Percentiles rank a stretch among this genome's conserved stretches.
phyloP scores from a whole-genome alignment of 2,113 vertebrate species.

The Lophotis ruficrista region DNA sequence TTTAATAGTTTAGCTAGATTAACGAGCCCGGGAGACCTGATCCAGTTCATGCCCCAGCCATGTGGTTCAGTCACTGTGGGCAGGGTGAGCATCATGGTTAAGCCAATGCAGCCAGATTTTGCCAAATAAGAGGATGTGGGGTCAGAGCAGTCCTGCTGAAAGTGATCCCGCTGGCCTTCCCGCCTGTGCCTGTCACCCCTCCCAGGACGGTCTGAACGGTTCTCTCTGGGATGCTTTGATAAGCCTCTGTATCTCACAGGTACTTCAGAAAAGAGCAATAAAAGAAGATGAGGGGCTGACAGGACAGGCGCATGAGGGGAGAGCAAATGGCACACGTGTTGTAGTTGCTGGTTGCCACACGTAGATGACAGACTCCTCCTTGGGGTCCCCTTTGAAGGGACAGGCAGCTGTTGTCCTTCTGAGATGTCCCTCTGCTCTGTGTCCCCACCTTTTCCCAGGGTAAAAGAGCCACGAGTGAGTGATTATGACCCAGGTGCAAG shows the following conservation, averaged over 20 bases:
- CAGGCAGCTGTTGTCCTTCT: neutral
- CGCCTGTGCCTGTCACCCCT: rapidly evolving
- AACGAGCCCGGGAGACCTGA: neutral
- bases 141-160: neutral
- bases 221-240: neutral
- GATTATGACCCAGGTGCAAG: rapidly evolving
- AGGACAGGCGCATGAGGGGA: neutral
- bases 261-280: neutral
- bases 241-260: neutral
- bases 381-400: neutral
- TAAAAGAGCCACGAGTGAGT: neutral
- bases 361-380: neutral
- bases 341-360: neutral
- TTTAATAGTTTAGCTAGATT: neutral
- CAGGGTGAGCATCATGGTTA: rapidly evolving
- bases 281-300: neutral
- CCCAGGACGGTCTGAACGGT: rapidly evolving
- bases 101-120: neutral
- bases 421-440: neutral
- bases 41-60: rapidly evolving
- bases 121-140: neutral
- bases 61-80: neutral
- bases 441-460: rapidly evolving
- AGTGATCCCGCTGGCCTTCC: rapidly evolving
- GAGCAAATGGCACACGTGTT: neutral